phyloP scores from a whole-genome alignment of 92 coral and sea anemone genomes.

The Porites lobata region DNA sequence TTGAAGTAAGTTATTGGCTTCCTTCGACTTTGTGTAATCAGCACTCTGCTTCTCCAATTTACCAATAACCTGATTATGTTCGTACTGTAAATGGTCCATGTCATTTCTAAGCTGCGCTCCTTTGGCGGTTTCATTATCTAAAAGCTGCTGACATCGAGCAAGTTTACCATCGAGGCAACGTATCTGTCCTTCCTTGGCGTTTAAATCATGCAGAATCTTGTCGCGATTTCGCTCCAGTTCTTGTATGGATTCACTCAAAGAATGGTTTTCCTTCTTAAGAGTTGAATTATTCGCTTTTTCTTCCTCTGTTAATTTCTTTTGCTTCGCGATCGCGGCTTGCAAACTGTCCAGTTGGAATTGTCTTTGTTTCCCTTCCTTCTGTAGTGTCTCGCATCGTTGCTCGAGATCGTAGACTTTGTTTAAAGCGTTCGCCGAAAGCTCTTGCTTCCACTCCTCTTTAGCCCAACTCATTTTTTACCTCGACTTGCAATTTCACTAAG shows the following conservation, averaged over 20 bases:
- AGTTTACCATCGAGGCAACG: conserved; percentile 88
- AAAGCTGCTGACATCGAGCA: conserved; percentile 68
- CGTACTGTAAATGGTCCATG: conserved; percentile 71
- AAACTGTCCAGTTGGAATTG: conserved; percentile 89
- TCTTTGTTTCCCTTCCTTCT: conserved; percentile 89
- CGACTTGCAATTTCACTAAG: not conserved
- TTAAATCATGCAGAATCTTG: conserved; percentile 81
- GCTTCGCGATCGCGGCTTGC: conserved; percentile 86
- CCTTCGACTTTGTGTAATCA: conserved; percentile 76
- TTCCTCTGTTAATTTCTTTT: conserved; percentile 86
- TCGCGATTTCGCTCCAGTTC: conserved; percentile 84
- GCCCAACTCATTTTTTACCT: conserved; percentile 90
- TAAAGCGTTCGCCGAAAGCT: conserved; percentile 75
- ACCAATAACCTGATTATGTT: conserved; percentile 64
- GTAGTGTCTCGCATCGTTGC: conserved; percentile 80
- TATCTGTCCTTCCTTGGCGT: conserved; percentile 76
- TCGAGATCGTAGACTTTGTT: conserved; percentile 84
- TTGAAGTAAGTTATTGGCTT: conserved; percentile 73
- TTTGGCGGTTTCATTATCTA: conserved; percentile 73
- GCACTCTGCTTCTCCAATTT: conserved; percentile 79
- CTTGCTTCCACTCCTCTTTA: conserved; percentile 95
- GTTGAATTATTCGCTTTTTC: conserved; percentile 66
- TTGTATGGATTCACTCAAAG: conserved; percentile 75
- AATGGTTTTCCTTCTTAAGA: conserved; percentile 81
- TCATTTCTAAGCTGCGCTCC: conserved; percentile 71